Evolutionary conservation across 2,797 vertebrate species (phyloP), one percentile per base, ranked within the genome.

Genomic region (Rhinophrynus dorsalis): DNA sequence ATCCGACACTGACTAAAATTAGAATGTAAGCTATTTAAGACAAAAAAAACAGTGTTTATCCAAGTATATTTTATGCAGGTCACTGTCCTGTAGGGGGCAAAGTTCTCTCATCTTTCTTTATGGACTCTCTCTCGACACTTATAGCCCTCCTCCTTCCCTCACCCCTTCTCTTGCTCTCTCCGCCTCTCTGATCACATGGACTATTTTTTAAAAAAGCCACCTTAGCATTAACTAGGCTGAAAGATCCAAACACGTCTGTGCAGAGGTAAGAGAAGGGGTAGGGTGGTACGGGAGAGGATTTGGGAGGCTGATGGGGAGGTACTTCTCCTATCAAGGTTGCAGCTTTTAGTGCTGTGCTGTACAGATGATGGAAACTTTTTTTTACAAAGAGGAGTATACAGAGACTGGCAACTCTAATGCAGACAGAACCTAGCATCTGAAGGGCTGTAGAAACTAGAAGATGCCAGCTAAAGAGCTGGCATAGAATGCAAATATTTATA

Each of bases 121-220:
- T 30, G 3, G 6, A 20, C 9, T 52, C 24, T 52, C 27, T 12
- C 50, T 15, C n/a, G n/a, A n/a, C n/a, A n/a, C n/a, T n/a, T n/a
- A n/a, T 8, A 45, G 6, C 8, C 51, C 33, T 38, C 33, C 30
- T 13, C 18, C 33, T 24, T 13, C 5, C 32, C 54, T n/a, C 54
- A 38, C 54, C 17, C 54, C 8, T 15, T 37, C 33, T 24, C 18
- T 35, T 33, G 37, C 6, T 26, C 33, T 57, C 20, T 30, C 33
- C 26, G 7, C 18, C 32, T 57, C 20, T 57, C 20, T 38, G 45
- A 48, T 48, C 45, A 48, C 45, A 48, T 48, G 45, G 18, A 48
- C 45, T n/a, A 7, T 3, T 48, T 48, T 48, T 45, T 23, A 48
- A 48, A 48, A 48, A 48, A 23, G 20, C 45, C 21, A 15, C 13